phyloP scores from a whole-genome alignment of 2,888 invertebrate genomes.

The Brachynemurus nebulosus region DNA sequence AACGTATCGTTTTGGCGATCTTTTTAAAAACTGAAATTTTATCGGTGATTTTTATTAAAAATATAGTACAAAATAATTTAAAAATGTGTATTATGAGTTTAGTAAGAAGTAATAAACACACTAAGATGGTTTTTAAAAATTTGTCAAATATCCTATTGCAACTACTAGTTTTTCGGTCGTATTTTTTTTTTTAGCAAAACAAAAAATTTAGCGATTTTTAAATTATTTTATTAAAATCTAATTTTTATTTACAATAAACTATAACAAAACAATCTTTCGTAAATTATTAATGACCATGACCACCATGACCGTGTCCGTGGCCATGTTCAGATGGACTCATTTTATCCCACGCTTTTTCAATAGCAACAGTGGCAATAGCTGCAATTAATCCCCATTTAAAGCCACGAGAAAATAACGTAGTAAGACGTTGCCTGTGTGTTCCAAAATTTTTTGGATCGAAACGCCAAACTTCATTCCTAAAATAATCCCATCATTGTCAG shows the following conservation, averaged over 20 bases:
- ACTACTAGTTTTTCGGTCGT: too few species aligned
- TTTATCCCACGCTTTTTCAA: constrained; percentile 31
- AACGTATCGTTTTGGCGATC: too few species aligned
- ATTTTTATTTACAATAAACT: not conserved
- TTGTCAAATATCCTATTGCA: too few species aligned
- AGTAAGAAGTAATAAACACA: too few species aligned
- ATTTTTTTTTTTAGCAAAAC: not conserved
- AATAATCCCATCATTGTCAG: not conserved
- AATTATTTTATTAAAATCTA: constrained; percentile 1
- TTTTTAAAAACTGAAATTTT: too few species aligned
- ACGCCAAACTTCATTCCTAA: constrained; percentile 74
- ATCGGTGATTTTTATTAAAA: too few species aligned
- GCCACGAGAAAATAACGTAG: constrained; percentile 44
- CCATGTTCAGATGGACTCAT: constrained; percentile 30
- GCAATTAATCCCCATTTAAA: constrained; percentile 47
- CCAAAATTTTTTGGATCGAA: constrained; percentile 47
- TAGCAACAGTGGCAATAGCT: constrained; percentile 39
- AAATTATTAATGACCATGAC: constrained; percentile 20
- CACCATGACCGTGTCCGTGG: constrained; percentile 34
- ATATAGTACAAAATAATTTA: too few species aligned
- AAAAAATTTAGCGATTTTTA: not conserved
- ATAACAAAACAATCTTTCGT: not conserved
- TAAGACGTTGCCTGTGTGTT: constrained; percentile 32
- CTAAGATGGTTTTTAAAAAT: too few species aligned
- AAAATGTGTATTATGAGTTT: too few species aligned